phyloP scores from a whole-genome alignment of 2,113 vertebrate species.

The Mirounga angustirostris region DNA sequence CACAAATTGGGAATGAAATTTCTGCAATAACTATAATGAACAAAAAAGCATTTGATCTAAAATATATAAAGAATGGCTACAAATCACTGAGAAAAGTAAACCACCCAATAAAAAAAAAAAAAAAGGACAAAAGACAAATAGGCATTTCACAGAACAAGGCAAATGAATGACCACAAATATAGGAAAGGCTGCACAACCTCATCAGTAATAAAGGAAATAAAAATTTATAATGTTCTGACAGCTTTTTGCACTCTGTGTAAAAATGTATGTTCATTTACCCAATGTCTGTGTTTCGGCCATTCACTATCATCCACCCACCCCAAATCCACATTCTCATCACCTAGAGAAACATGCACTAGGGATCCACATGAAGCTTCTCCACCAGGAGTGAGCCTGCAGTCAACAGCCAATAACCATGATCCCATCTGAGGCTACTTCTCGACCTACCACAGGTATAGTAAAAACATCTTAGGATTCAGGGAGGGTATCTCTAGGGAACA shows the following conservation, averaged over 20 bases:
- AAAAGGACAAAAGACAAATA: neutral
- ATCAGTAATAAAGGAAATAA: neutral
- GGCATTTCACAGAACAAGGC: neutral
- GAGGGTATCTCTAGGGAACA: neutral
- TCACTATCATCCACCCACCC: neutral
- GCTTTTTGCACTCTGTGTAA: neutral
- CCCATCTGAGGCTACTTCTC: neutral
- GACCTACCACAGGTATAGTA: neutral
- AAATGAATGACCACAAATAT: neutral
- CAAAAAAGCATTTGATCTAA: neutral
- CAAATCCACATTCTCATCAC: neutral
- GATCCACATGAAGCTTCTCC: neutral
- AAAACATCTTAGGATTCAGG: neutral
- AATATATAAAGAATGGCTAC: slow-evolving; percentile 30
- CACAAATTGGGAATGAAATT: neutral
- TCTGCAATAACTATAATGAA: neutral
- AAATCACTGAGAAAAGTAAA: slow-evolving; percentile 12
- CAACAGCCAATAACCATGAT: neutral
- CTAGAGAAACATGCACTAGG: neutral
- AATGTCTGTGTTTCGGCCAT: neutral
- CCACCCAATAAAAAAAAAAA: neutral
- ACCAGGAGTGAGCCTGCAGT: neutral
- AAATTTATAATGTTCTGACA: neutral
- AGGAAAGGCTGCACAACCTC: neutral
- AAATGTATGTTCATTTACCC: neutral